Evolutionary conservation across 2,113 vertebrate genomes (phyloP).

Genomic region (Neolamprologus longior): DNA sequence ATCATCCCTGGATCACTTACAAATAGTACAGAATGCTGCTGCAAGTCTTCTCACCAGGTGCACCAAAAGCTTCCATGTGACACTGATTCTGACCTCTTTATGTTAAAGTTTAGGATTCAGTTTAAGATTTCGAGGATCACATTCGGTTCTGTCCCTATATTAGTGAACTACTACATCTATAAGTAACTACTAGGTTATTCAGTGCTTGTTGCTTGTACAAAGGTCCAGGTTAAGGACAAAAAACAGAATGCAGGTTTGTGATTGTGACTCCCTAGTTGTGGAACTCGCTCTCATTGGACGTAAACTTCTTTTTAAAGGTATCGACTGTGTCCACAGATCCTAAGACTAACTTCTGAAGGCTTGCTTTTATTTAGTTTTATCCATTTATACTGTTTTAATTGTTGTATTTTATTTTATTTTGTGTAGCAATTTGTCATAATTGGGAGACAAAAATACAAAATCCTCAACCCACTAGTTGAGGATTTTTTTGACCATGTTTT

Average conservation of each 20-base stretch:
- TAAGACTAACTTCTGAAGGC: neutral
- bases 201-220: neutral
- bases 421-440: neutral
- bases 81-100: neutral
- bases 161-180: neutral
- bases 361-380: neutral
- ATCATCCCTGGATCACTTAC: neutral
- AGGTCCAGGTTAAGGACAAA: neutral
- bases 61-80: neutral
- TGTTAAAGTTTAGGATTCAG: neutral
- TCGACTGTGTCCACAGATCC: neutral
- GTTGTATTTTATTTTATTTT: neutral
- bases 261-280: neutral
- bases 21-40: neutral
- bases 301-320: neutral
- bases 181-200: neutral
- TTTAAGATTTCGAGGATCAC: neutral
- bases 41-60: neutral
- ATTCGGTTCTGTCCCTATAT: neutral
- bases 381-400: neutral
- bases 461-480: neutral
- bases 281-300: neutral
- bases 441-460: neutral
- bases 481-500: neutral
- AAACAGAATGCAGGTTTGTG: neutral